Evolutionary conservation across 2,888 invertebrate genomes (phyloP), one percentile per base, ranked within the genome.

Genomic region (Iselma pallidipennis): DNA sequence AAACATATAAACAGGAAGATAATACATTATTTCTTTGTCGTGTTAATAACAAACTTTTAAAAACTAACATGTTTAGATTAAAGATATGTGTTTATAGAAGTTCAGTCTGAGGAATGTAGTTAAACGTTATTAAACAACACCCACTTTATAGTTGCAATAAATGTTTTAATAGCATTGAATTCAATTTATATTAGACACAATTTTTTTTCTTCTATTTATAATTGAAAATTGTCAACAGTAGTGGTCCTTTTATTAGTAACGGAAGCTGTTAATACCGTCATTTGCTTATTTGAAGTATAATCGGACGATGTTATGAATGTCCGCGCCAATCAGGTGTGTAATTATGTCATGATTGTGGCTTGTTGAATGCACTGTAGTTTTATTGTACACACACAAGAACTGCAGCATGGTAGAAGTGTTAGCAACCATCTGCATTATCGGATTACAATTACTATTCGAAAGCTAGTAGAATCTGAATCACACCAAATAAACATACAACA

Each of bases 281-380:
- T 55, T 55, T 29, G 28, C 16, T 33, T 53, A 23, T 53, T 53
- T 37, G 3, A 25, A 12, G n/a, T 37, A 33, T 53, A 53, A 53
- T 53, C 54, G 54, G 33, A 23, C 33, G 54, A 26, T 56, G 49
- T 56, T 60, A 60, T 60, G 49, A 56, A 60, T 60, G 55, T 60
- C 37, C 55, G 31, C 37, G 37, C 55, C 60, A 60, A 60, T 60
- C 55, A 50, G 55, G 45, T 59, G 59, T 59, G 59, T 59, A 59
- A 59, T 59, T 59, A 59, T 55, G 52, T 25, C 59, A 48, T 53
- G 59, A 59, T 59, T 59, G 59, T 49, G 42, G 54, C 55, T 59
- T 59, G 59, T 59, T 48, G 51, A 45, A 55, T 54, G 55, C 54
- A 14, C 16, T 52, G 58, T 58, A 51, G 58, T 58, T 58, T 58